Conservation (phyloP, 2,888 invertebrate species). For the Latheticus oryzae region DNA sequence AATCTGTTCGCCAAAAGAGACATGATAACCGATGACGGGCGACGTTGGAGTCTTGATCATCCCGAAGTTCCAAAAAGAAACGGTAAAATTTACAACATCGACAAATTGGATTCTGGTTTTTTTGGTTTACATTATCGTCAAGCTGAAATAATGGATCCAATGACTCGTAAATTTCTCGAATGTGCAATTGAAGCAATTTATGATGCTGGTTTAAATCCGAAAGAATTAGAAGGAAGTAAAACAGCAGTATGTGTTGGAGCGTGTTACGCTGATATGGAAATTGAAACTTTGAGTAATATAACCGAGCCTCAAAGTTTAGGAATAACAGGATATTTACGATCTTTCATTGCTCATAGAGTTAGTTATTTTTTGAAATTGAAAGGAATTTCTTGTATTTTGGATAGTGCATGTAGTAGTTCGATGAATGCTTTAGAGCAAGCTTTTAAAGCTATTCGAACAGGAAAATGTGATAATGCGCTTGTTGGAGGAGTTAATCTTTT, state of each 20-base stretch:
- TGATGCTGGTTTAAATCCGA: conserved; percentile 75
- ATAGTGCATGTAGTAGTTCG: conserved; percentile 95
- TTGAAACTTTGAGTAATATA: conserved; percentile 75
- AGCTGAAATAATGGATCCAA: conserved; percentile 69
- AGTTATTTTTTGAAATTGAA: conserved; percentile 89
- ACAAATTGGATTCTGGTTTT: conserved; percentile 81
- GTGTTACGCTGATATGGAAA: conserved; percentile 83
- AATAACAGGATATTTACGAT: conserved; percentile 69
- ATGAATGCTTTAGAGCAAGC: conserved; percentile 88
- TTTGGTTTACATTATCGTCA: conserved; percentile 82
- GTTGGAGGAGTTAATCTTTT: conserved; percentile 89
- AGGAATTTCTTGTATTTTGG: conserved; percentile 89
- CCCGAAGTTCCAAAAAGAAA: conserved; percentile 77
- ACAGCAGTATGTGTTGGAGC: conserved; percentile 85
- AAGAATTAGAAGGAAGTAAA: conserved; percentile 75
- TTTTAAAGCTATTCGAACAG: conserved; percentile 79
- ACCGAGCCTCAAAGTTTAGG: conserved; percentile 69
- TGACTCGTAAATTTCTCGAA: conserved; percentile 71
- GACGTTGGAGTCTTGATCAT: conserved; percentile 66
- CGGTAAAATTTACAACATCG: conserved; percentile 71
- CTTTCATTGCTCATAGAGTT: conserved; percentile 92
- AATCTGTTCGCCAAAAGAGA: conserved; percentile 75
- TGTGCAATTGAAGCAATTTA: conserved; percentile 70
- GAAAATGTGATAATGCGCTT: conserved; percentile 88
- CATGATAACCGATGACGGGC: conserved; percentile 67